phyloP scores from a whole-genome alignment of 1,140 invertebrate species.

The Drosophila tristis region DNA sequence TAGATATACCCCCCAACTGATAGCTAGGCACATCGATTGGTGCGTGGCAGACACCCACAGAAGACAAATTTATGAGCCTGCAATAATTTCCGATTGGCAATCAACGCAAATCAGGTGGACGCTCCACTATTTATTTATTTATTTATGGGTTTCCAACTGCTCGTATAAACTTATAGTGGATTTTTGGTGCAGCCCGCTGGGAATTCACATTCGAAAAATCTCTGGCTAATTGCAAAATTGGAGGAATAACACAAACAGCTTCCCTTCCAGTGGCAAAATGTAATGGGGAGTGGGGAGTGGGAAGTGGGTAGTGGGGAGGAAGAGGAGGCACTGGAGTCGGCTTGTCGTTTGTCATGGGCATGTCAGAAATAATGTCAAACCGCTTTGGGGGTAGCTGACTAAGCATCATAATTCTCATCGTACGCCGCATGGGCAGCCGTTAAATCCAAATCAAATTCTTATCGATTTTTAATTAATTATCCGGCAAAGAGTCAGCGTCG shows the following conservation, averaged over 20 bases:
- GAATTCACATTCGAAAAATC: conserved; percentile 48
- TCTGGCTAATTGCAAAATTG: conserved; percentile 60
- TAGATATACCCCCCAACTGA: no score
- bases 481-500: conserved; percentile 24
- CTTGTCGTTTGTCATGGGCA: conserved; percentile 58
- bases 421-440: conserved; percentile 56
- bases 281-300: no score
- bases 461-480: conserved; percentile 83
- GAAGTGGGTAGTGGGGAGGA: no score
- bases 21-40: no score
- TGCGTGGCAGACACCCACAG: background rate
- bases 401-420: conserved; percentile 65
- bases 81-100: conserved; percentile 64
- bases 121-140: conserved; percentile 26
- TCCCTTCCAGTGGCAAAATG: no score
- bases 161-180: conserved; percentile 5
- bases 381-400: conserved; percentile 50
- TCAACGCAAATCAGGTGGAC: conserved; percentile 53
- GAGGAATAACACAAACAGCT: conserved; percentile 42
- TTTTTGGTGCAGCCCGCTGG: conserved; percentile 17
- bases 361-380: conserved; percentile 25
- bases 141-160: conserved; percentile 19
- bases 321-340: background rate
- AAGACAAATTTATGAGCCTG: conserved; percentile 53
- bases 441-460: conserved; percentile 80